These are phyloP conservation scores for Marisa cornuarietis DNA, from an alignment of 1,140 invertebrate species.

Conservation along the genomic window DNA sequence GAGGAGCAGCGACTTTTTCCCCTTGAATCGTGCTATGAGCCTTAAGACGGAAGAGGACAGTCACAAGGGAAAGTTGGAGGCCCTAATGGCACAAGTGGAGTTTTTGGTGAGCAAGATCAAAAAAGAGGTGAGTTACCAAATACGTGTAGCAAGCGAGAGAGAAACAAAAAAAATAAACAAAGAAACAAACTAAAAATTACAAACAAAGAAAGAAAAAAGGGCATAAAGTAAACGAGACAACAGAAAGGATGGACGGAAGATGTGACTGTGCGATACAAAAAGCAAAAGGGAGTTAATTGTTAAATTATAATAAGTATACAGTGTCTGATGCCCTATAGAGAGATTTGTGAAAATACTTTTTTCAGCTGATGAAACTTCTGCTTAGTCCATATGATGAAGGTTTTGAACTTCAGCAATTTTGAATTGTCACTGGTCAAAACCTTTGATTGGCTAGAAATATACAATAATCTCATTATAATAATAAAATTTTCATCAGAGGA, in stretches of 20 bases:
- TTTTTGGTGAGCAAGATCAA: constrained; percentile 59
- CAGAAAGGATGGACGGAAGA: neutral
- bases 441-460: neutral
- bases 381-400: too few relatives aligned
- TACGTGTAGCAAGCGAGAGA: neutral
- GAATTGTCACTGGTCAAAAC: neutral
- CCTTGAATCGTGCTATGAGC: constrained; percentile 57
- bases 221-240: neutral
- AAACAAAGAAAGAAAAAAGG: neutral
- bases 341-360: too few relatives aligned
- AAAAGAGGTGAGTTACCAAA: constrained; percentile 40
- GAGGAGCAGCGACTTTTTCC: constrained; percentile 60
- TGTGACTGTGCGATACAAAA: neutral
- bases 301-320: too few relatives aligned
- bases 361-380: too few relatives aligned
- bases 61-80: constrained; percentile 48
- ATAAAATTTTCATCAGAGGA: neutral
- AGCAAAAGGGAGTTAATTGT: too few relatives aligned
- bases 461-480: too few relatives aligned
- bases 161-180: too few relatives aligned
- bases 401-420: too few relatives aligned
- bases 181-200: too few relatives aligned
- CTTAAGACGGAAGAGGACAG: constrained; percentile 54
- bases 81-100: constrained; percentile 43
- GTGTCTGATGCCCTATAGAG: too few relatives aligned